phyloP scores from a whole-genome alignment of 2,888 invertebrate species.

The Apotomis betuletana region DNA sequence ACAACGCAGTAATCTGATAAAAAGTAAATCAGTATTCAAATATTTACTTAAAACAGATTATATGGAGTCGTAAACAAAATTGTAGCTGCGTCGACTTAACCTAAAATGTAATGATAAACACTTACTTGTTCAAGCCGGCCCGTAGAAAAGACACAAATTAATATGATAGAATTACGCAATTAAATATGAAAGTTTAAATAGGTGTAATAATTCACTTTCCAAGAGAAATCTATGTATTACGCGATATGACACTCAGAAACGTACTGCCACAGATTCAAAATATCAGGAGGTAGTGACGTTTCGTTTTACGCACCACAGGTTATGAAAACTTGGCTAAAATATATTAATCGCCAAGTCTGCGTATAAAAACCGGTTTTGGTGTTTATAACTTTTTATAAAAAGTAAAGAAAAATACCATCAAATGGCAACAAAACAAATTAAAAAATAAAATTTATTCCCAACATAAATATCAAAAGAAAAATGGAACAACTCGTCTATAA shows the following conservation, averaged over 20 bases:
- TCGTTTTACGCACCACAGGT: background rate
- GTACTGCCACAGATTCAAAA: background rate
- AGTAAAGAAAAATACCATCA: too few relatives aligned
- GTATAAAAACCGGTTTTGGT: background rate
- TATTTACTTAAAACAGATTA: slow-evolving; percentile 20
- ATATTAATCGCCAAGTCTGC: background rate
- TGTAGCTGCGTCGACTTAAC: slow-evolving; percentile 27
- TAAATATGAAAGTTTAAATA: slow-evolving; percentile 2
- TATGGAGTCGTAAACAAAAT: slow-evolving; percentile 23
- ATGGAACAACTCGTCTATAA: too few relatives aligned
- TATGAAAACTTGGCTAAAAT: background rate
- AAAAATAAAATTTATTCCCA: too few relatives aligned
- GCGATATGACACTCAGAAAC: slow-evolving; percentile 12
- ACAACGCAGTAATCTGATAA: slow-evolving; percentile 20
- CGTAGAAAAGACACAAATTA: slow-evolving; percentile 1
- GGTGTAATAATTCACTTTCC: background rate
- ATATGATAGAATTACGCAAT: background rate
- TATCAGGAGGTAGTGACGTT: background rate
- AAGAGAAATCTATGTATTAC: slow-evolving; percentile 13
- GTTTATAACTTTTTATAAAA: too few relatives aligned
- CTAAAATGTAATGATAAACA: slow-evolving; percentile 12
- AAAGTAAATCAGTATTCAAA: slow-evolving; percentile 19
- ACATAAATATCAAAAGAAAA: too few relatives aligned
- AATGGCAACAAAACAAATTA: too few relatives aligned
- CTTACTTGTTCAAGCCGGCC: slow-evolving; percentile 10